phyloP scores from a whole-genome alignment of 2,113 vertebrate genomes.

The Progne subis region DNA sequence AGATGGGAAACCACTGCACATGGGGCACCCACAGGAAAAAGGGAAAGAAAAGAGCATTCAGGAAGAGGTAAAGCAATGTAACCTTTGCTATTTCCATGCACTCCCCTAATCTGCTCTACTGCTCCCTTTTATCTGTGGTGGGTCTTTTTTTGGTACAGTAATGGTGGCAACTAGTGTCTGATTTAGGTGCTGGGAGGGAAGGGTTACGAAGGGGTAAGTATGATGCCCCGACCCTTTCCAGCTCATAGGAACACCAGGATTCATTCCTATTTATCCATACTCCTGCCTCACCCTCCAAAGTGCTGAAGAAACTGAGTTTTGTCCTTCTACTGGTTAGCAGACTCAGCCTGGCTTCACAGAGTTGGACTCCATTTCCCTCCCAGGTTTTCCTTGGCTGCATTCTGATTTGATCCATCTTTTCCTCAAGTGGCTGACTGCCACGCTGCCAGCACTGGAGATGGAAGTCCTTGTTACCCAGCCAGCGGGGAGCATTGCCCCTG shows the following conservation, averaged over 20 bases:
- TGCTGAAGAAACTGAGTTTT: neutral
- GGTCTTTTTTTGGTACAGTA: neutral
- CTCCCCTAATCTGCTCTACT: neutral
- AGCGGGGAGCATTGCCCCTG: neutral
- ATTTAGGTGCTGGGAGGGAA: neutral
- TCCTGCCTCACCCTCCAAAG: neutral
- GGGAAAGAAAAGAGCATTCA: neutral
- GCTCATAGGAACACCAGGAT: neutral
- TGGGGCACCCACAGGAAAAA: neutral
- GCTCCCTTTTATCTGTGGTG: neutral
- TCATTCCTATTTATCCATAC: neutral
- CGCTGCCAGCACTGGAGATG: neutral
- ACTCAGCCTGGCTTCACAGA: neutral
- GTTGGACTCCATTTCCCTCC: neutral
- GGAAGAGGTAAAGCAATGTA: neutral
- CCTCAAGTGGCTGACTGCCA: neutral
- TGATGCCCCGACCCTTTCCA: neutral
- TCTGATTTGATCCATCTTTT: conserved; percentile 7
- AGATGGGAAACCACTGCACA: neutral
- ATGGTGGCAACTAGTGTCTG: neutral
- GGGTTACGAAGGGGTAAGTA: neutral
- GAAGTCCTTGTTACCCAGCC: conserved; percentile 4
- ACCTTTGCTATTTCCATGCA: neutral
- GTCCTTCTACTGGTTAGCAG: neutral
- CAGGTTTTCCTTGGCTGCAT: conserved; percentile 3